Percentiles rank a stretch among this genome's conserved stretches.
Evolutionary conservation across 2,888 invertebrate genomes (phyloP).

Genomic region (Philopedon plagiatum): DNA sequence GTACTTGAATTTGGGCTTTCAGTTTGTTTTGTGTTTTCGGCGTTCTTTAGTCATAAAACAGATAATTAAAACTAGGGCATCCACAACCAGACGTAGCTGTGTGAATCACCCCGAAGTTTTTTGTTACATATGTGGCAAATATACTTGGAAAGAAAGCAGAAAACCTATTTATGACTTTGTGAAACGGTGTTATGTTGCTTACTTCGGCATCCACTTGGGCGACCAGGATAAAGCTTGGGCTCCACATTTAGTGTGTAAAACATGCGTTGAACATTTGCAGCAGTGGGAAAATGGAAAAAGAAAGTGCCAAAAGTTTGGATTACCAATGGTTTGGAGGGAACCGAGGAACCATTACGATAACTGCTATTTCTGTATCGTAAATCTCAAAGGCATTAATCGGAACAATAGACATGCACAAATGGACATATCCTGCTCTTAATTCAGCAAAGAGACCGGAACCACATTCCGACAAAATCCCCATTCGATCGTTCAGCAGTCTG

Average conservation of each 20-base stretch:
- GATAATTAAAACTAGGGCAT: slow-evolving; percentile 1
- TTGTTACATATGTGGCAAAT: slow-evolving; percentile 24
- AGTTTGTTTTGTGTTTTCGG: not conserved
- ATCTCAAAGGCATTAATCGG: slow-evolving; percentile 15
- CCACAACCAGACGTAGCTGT: no score
- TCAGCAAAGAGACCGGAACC: slow-evolving; percentile 11
- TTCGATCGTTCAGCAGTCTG: slow-evolving; percentile 20
- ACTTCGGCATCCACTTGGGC: slow-evolving; percentile 42
- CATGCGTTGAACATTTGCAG: no score
- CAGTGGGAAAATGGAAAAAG: slow-evolving; percentile 51
- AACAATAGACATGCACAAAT: slow-evolving; percentile 17
- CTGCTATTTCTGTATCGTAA: slow-evolving; percentile 23
- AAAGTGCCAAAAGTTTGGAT: not conserved
- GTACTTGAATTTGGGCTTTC: not conserved
- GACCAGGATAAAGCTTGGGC: slow-evolving; percentile 54
- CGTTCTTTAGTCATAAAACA: not conserved
- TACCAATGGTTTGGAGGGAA: slow-evolving; percentile 51
- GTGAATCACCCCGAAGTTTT: no score
- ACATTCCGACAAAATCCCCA: slow-evolving; percentile 20
- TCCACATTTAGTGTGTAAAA: slow-evolving; percentile 51
- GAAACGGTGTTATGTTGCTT: slow-evolving; percentile 49
- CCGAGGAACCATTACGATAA: slow-evolving; percentile 15
- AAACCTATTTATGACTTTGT: slow-evolving; percentile 14
- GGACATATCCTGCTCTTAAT: slow-evolving; percentile 18
- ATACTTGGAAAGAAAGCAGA: slow-evolving; percentile 16